phyloP scores from a whole-genome alignment of 2,113 vertebrate species.

The Poeciliopsis retropinna region DNA sequence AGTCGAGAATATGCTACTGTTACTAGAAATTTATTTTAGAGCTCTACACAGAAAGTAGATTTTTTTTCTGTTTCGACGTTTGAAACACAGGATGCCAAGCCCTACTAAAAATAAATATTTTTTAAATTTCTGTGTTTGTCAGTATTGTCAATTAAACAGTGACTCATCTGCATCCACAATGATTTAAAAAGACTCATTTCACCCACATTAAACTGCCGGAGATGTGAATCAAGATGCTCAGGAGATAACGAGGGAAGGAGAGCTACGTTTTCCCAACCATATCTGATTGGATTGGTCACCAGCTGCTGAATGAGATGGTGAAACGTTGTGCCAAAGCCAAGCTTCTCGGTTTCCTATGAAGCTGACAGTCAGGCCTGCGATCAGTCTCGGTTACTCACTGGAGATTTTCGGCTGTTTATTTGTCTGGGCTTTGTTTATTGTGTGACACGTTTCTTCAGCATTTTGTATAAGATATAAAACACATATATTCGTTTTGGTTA shows the following conservation, averaged over 20 bases:
- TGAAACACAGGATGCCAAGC: background rate
- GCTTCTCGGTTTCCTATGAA: slow-evolving; percentile 45
- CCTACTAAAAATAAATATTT: background rate
- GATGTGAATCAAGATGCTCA: slow-evolving; percentile 42
- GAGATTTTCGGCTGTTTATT: slow-evolving; percentile 52
- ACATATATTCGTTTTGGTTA: background rate
- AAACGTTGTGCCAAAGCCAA: slow-evolving; percentile 51
- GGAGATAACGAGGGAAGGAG: slow-evolving; percentile 40
- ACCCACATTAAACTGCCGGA: slow-evolving; percentile 37
- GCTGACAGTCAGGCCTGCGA: slow-evolving; percentile 51
- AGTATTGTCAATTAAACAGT: slow-evolving; percentile 21
- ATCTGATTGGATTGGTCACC: slow-evolving; percentile 72
- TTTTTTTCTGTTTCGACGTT: background rate
- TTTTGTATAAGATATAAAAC: background rate
- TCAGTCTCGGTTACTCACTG: slow-evolving; percentile 66
- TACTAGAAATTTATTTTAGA: background rate
- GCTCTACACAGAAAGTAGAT: background rate
- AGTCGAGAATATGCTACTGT: background rate
- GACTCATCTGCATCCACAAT: slow-evolving; percentile 33
- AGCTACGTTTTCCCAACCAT: slow-evolving; percentile 40
- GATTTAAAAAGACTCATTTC: slow-evolving; percentile 30
- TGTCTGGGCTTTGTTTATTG: slow-evolving; percentile 32
- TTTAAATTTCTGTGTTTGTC: background rate
- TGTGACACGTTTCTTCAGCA: background rate
- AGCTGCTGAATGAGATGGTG: slow-evolving; percentile 66